phyloP scores from a whole-genome alignment of 2,888 invertebrate species.

The Oxyteleia sp. region DNA sequence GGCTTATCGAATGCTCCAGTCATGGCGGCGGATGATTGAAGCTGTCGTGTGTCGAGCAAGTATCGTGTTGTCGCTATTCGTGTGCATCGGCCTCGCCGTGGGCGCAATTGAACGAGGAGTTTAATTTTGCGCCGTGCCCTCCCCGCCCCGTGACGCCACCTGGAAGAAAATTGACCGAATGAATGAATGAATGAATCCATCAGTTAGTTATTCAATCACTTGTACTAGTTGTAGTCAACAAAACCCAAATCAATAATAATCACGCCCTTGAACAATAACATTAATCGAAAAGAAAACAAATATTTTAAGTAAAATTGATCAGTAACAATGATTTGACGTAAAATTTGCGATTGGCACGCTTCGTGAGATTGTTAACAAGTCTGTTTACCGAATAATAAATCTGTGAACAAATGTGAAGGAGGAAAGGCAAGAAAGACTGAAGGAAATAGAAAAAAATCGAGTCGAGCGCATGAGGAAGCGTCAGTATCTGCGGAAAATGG shows the following conservation, averaged over 20 bases:
- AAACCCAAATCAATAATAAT: no score
- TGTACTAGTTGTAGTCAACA: no score
- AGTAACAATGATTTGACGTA: background rate
- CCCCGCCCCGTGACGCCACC: no score
- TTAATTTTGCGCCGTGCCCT: slow-evolving; percentile 70
- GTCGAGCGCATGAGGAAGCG: slow-evolving; percentile 90
- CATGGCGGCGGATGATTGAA: slow-evolving; percentile 83
- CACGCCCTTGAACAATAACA: no score
- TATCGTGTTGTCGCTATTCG: slow-evolving; percentile 82
- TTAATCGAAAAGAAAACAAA: no score
- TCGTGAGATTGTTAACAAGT: slow-evolving; percentile 1
- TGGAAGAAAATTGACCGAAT: no score
- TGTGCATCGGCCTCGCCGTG: slow-evolving; percentile 82
- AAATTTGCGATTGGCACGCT: slow-evolving; percentile 14
- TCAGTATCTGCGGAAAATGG: slow-evolving; percentile 91
- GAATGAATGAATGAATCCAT: no score
- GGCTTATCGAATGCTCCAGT: slow-evolving; percentile 80
- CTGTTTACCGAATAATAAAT: slow-evolving; percentile 48
- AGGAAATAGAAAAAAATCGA: slow-evolving; percentile 92
- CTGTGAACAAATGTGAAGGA: slow-evolving; percentile 88
- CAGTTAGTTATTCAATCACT: no score
- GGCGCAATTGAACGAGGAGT: slow-evolving; percentile 78
- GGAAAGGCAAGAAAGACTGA: slow-evolving; percentile 92
- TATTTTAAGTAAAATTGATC: no score
- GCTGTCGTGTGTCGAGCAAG: slow-evolving; percentile 82